Conservation (phyloP, 2,113 vertebrate genomes). For the Terrapene triunguis region DNA sequence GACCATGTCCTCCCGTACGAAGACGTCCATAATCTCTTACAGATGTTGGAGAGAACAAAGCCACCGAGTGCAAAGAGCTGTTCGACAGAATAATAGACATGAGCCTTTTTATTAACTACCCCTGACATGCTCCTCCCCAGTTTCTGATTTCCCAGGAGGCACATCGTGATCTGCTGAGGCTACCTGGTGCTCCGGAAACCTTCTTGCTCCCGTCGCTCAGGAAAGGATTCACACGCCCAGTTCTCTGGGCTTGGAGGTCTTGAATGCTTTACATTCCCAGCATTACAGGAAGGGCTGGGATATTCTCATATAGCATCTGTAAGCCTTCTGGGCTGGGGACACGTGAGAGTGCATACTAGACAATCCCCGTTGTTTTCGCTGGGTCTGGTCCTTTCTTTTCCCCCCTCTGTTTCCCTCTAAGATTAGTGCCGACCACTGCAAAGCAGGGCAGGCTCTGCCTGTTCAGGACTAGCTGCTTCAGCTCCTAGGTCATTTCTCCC, state of each 20-base stretch:
- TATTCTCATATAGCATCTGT: neutral
- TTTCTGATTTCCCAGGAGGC: slow-evolving; percentile 3
- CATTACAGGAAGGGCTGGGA: neutral
- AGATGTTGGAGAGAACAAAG: slow-evolving; percentile 77
- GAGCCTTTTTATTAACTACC: slow-evolving; percentile 30
- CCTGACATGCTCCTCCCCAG: slow-evolving; percentile 19
- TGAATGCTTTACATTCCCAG: neutral
- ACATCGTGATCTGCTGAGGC: neutral
- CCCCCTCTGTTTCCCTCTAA: neutral
- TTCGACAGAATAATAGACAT: slow-evolving; percentile 50
- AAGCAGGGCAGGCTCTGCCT: neutral
- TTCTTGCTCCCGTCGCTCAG: neutral
- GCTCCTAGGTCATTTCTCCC: neutral
- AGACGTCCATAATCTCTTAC: slow-evolving; percentile 71
- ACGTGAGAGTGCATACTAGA: neutral
- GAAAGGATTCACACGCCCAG: neutral
- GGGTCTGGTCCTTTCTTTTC: neutral
- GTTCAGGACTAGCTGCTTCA: neutral
- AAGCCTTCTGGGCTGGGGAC: neutral
- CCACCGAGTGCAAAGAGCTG: slow-evolving; percentile 49
- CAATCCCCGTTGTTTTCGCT: neutral
- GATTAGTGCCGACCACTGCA: neutral
- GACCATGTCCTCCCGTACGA: slow-evolving; percentile 11
- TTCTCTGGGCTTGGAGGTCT: fast-evolving
- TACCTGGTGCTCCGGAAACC: fast-evolving